Evolutionary conservation across 2,113 vertebrate species (phyloP), one percentile per base, ranked within the genome.

Genomic region (Psilopsiagon aymara): DNA sequence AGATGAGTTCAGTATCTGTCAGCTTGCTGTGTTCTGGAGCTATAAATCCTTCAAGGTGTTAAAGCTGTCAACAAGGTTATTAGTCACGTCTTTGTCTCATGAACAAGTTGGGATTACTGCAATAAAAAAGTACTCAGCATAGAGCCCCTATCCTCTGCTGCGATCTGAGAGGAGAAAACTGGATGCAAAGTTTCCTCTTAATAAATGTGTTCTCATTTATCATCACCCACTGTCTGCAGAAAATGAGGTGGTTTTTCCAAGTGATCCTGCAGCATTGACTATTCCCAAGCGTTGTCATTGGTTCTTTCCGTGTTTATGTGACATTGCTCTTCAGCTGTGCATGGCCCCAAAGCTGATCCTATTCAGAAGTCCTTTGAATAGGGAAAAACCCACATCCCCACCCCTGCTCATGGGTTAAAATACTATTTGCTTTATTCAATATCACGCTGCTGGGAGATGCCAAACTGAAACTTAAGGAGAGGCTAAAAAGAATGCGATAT

Each of bases 251-350:
- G 86, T 94, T 97, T 97, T 96, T 96, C 93, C 91, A 83, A 96
- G 82, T 35, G 88, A 90, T 94, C 75, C 92, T 94, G 84, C 46
- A 92, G 86, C 91, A 94, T 28, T 85, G 91, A 89, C 95, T 97
- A 95, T 96, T 97, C 94, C 97, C 96, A 94, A 96, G 94, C 67
- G 92, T 82, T 96, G 94, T 93, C 94, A 92, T 96, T 47, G 12
- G 59, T 91, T 96, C 91, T 97, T 97, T 92, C 95, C 81, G 86
- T 94, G 94, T 96, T 97, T 92, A 87, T 96, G 95, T 96, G 90
- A 94, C 92, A 94, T 92, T 96, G 74, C 78, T 94, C 44, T 86
- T 85, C 91, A 86, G 47, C 66, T 52, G 84, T 94, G 82, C 82
- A 78, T 68, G 75, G 63, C 64, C 60, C 84, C 75, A 75, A 37